Percentiles rank a stretch among this genome's conserved stretches.
phyloP scores from a whole-genome alignment of 1,140 invertebrate genomes.

The Scaptomyza graminum region DNA sequence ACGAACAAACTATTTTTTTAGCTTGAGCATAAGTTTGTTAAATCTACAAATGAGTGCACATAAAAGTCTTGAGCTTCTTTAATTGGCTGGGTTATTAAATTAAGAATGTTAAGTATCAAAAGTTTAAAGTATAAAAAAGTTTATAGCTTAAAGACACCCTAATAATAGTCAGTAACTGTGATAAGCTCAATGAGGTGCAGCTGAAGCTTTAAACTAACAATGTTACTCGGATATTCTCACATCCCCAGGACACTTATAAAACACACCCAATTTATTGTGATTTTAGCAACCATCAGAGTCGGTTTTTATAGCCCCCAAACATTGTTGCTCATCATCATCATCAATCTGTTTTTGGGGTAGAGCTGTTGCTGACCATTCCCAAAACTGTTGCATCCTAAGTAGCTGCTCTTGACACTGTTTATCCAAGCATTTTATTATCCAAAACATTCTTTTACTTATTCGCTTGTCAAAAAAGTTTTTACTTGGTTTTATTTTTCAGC shows the following conservation, averaged over 20 bases:
- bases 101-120: not conserved
- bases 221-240: slow-evolving; percentile 19
- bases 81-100: not conserved
- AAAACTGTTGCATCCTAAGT: slow-evolving; percentile 35
- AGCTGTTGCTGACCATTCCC: slow-evolving; percentile 2
- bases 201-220: slow-evolving; percentile 18
- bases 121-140: too few relatives aligned
- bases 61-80: not conserved
- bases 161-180: not conserved
- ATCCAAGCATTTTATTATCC: slow-evolving; percentile 3
- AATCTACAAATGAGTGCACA: not conserved
- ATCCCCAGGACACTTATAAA: not conserved
- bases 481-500: slow-evolving; percentile 15
- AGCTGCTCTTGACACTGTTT: not conserved
- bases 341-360: not conserved
- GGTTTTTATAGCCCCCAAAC: not conserved
- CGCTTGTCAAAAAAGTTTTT: slow-evolving; percentile 18
- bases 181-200: slow-evolving; percentile 13
- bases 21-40: not conserved
- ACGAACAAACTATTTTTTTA: not conserved
- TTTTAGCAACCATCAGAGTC: not conserved
- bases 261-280: slow-evolving; percentile 6
- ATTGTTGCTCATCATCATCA: not conserved
- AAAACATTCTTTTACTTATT: not conserved
- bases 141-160: not conserved